phyloP scores from a whole-genome alignment of 2,888 invertebrate genomes.

The Luperina testacea region DNA sequence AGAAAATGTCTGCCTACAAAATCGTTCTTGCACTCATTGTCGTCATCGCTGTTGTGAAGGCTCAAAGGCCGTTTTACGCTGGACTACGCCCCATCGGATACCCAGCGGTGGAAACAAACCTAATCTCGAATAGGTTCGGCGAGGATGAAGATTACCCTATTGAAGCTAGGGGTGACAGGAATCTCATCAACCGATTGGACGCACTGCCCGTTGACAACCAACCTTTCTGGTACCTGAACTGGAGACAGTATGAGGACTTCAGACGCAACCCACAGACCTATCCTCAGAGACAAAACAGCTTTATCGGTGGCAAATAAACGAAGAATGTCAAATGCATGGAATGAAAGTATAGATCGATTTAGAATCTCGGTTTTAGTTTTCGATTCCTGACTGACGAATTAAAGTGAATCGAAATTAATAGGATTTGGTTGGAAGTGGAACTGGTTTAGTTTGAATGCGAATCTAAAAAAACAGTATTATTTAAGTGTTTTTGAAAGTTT shows the following conservation, averaged over 20 bases:
- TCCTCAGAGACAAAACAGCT: constrained; percentile 75
- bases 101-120: constrained; percentile 86
- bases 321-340: background rate
- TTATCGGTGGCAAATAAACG: constrained; percentile 62
- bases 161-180: constrained; percentile 82
- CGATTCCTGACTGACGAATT: constrained; percentile 33
- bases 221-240: constrained; percentile 63
- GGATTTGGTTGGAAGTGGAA: constrained; percentile 7
- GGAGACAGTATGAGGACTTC: constrained; percentile 77
- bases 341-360: constrained; percentile 28
- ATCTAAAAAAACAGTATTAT: constrained; percentile 40
- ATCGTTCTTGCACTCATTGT: constrained; percentile 71
- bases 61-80: constrained; percentile 92
- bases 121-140: constrained; percentile 88
- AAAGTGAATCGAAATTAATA: constrained; percentile 38
- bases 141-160: constrained; percentile 87
- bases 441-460: constrained; percentile 3
- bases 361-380: constrained; percentile 21
- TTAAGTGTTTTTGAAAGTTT: constrained; percentile 15
- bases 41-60: constrained; percentile 74
- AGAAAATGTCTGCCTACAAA: constrained; percentile 75
- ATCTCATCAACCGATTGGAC: constrained; percentile 57
- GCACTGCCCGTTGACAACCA: constrained; percentile 51
- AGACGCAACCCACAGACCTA: constrained; percentile 81
- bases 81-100: constrained; percentile 90